Base-by-base conservation (phyloP, 1,140 invertebrate genomes). In the Pogonus chalceus region DNA sequence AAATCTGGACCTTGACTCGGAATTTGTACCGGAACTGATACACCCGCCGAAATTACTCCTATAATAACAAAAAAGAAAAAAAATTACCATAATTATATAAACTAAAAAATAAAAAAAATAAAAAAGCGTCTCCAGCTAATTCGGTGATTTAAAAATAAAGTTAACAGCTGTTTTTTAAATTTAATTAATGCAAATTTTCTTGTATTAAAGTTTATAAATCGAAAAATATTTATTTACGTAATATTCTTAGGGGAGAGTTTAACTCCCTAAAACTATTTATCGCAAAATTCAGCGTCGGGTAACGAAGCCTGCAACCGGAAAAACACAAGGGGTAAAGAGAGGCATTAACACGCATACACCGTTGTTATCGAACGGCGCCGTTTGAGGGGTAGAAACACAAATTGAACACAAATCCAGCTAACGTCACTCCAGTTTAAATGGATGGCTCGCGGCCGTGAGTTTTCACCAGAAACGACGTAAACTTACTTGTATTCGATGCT, bases 41-140 rank as follows among this genome's bases (percentile, higher is more conserved):
- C 91, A 16, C 94, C 94, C n/a, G 93, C 91, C 37, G 92, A 95
- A 77, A 96, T 96, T 43, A 97, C 88, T 69, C 93, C 92, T 96
- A 78, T 2, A 65, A 68, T 47, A 35, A 47, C 20, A 54, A 49
- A 10, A 22, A n/a, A n/a, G n/a, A n/a, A n/a, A n/a, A n/a, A n/a
- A n/a, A n/a, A n/a, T n/a, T n/a, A n/a, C n/a, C n/a, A n/a, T n/a
- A n/a, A n/a, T n/a, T n/a, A n/a, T n/a, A n/a, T n/a, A n/a, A n/a
- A n/a, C n/a, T n/a, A n/a, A n/a, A n/a, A n/a, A n/a, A n/a, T n/a
- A n/a, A n/a, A n/a, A n/a, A n/a, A n/a, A n/a, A n/a, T n/a, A n/a
- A n/a, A n/a, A n/a, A n/a, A n/a, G n/a, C n/a, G n/a, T n/a, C n/a
- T n/a, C n/a, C n/a, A n/a, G n/a, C n/a, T n/a, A n/a, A n/a, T n/a